Percentiles rank a stretch among this genome's conserved stretches.
Conservation (phyloP, 2,113 vertebrate genomes). For the Gracilinanus agilis region DNA sequence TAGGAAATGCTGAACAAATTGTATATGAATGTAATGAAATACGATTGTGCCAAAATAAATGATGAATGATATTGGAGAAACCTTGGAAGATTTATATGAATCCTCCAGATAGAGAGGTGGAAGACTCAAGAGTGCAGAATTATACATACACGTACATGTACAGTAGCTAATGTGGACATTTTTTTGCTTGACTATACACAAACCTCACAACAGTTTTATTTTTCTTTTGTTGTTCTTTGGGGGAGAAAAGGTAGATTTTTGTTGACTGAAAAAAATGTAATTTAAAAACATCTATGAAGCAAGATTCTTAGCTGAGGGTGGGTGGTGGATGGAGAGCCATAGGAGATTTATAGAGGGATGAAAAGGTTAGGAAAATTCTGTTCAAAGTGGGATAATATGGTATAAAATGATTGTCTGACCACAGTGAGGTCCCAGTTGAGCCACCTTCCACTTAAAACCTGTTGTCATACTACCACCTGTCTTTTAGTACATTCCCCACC, state of each 20-base stretch:
- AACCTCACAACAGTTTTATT: too few relatives aligned
- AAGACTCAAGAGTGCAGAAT: not conserved
- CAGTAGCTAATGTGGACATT: not conserved
- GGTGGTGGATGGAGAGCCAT: too few relatives aligned
- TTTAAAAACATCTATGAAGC: too few relatives aligned
- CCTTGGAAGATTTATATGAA: not conserved
- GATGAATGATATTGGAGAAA: not conserved
- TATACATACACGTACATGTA: not conserved
- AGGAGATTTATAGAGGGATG: too few relatives aligned
- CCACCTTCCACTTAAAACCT: not conserved
- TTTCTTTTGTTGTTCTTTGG: too few relatives aligned
- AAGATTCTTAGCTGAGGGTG: too few relatives aligned
- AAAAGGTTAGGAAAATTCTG: too few relatives aligned
- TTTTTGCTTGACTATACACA: not conserved
- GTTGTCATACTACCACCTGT: not conserved
- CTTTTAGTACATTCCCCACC: too few relatives aligned
- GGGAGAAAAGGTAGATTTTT: too few relatives aligned
- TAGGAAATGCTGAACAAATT: not conserved
- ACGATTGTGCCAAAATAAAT: not conserved
- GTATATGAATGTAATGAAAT: not conserved
- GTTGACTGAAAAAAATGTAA: too few relatives aligned
- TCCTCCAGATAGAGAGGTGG: too few relatives aligned
- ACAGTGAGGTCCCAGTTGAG: not conserved
- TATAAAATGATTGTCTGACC: not conserved
- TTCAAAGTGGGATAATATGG: not conserved